A percentile compares a stretch with the other conserved stretches of the same genome.
These are phyloP conservation scores for Kryptolebias marmoratus DNA, from an alignment of 2,113 vertebrate species.

Conservation along the genomic window DNA sequence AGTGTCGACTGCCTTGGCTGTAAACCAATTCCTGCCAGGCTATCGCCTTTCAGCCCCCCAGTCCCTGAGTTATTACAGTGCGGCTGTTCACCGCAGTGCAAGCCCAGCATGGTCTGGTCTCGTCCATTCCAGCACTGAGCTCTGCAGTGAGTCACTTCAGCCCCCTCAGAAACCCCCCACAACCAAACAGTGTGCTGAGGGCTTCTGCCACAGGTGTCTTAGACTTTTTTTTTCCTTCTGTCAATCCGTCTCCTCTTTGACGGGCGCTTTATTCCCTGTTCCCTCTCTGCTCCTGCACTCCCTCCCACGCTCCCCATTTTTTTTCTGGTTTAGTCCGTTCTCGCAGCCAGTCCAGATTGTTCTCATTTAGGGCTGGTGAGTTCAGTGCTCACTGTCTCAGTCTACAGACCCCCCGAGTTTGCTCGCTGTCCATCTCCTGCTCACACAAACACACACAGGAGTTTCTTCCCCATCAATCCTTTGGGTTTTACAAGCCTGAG, in stretches of 20 bases:
- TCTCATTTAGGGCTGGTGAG: constrained; percentile 69
- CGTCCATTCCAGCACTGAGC: constrained; percentile 46
- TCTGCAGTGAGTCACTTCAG: constrained; percentile 31
- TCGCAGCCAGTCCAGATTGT: constrained; percentile 73
- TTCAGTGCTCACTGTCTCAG: constrained; percentile 61
- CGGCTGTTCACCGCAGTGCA: constrained; percentile 61
- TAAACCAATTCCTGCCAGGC: constrained; percentile 77
- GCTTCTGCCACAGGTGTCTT: constrained; percentile 72
- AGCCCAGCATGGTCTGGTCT: constrained; percentile 52
- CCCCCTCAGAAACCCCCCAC: constrained; percentile 15
- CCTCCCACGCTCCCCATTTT: constrained; percentile 18
- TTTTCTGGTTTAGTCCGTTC: constrained; percentile 39
- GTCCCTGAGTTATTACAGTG: constrained; percentile 77
- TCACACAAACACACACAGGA: constrained; percentile 50
- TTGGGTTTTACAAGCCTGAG: constrained; percentile 73
- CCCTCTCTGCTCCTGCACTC: constrained; percentile 42
- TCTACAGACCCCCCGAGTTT: constrained; percentile 35
- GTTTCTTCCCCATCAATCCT: constrained; percentile 62
- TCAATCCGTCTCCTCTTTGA: constrained; percentile 68
- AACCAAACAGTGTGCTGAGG: constrained; percentile 42
- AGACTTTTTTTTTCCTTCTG: constrained; percentile 68
- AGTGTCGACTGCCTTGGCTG: constrained; percentile 70
- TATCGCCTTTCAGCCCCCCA: constrained; percentile 77
- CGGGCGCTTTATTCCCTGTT: constrained; percentile 62
- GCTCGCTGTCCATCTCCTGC: constrained; percentile 41